Evolutionary conservation across 2,888 invertebrate genomes (phyloP), one percentile per base, ranked within the genome.

Genomic region (Chloroclystis v-ata): DNA sequence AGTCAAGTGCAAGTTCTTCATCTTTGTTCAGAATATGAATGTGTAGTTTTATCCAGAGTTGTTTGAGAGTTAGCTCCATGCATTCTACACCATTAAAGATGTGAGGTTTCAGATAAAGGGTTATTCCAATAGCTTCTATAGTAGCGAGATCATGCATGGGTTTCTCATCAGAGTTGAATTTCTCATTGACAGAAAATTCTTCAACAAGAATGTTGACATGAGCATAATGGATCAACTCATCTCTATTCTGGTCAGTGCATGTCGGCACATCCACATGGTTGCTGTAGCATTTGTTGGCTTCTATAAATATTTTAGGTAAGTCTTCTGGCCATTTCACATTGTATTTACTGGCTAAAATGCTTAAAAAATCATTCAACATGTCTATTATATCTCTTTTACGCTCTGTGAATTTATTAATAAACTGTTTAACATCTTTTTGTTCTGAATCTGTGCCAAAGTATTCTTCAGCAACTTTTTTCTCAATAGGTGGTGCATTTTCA

Each of bases 371-470:
- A 52, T 90, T 89, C 6, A 93, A 72, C 57, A 92, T 85, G 39
- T 90, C 88, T 56, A 91, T 89, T 1, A 90, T 89, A 65, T 91
- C 91, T 58, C 80, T 82, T 60, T 81, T 84, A 33, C 79, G 79
- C 59, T 90, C 89, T 54, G 90, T 86, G 59, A 90, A 89, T 62
- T 89, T 84, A 43, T 79, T 85, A 61, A 94, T 90, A 60, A 93
- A 92, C 38, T 79, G 75, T 52, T 89, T 85, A 0, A 94, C 92
- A 72, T 94, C 93, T 37, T 77, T 78, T 53, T 80, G 85, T 84
- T 94, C 94, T 40, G 72, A 69, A 28, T 91, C 90, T 1, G 91
- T 89, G 1, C 90, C 91, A 80, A 94, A 94, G 77, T 94, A 94
- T 44, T 82, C 69, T 54, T 82, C 76, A 26, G 47, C 51, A 37